A percentile compares a stretch with the other conserved stretches of the same genome.
phyloP scores from a whole-genome alignment of 2,888 invertebrate genomes.

The Mamestra brassicae region DNA sequence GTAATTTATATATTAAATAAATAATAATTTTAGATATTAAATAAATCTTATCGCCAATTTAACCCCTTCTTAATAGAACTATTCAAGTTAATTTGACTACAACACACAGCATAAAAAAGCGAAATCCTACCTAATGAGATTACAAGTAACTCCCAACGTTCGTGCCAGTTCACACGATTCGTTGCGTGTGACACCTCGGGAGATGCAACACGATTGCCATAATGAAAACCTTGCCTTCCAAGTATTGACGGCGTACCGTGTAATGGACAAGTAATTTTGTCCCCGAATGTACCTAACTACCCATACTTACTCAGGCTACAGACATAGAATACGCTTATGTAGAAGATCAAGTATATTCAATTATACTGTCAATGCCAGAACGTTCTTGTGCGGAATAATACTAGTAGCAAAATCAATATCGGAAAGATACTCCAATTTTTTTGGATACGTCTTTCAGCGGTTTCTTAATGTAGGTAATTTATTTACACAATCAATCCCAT shows the following conservation, averaged over 20 bases:
- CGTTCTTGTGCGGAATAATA: conserved; percentile 22
- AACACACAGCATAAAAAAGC: conserved; percentile 15
- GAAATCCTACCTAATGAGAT: conserved; percentile 36
- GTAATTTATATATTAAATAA: too few species aligned
- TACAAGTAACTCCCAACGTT: conserved; percentile 59
- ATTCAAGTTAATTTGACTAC: conserved; percentile 18
- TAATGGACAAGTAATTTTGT: conserved; percentile 47
- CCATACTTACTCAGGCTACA: not conserved
- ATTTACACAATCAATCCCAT: conserved; percentile 1
- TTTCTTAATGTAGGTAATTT: not conserved
- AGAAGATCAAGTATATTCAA: conserved; percentile 29
- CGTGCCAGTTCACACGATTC: conserved; percentile 70
- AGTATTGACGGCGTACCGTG: conserved; percentile 32
- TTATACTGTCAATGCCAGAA: conserved; percentile 29
- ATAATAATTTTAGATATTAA: not conserved
- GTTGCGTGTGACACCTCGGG: conserved; percentile 61
- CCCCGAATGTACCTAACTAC: conserved; percentile 14
- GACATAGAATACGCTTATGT: not conserved
- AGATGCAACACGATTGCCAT: conserved; percentile 59
- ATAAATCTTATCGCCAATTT: not conserved
- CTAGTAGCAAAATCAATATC: not conserved
- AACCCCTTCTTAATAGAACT: not conserved
- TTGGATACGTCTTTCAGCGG: not conserved
- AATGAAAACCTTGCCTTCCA: conserved; percentile 59
- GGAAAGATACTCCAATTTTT: not conserved